Conservation (phyloP, 2,113 vertebrate genomes). For the Chamaetylas fuelleborni region DNA sequence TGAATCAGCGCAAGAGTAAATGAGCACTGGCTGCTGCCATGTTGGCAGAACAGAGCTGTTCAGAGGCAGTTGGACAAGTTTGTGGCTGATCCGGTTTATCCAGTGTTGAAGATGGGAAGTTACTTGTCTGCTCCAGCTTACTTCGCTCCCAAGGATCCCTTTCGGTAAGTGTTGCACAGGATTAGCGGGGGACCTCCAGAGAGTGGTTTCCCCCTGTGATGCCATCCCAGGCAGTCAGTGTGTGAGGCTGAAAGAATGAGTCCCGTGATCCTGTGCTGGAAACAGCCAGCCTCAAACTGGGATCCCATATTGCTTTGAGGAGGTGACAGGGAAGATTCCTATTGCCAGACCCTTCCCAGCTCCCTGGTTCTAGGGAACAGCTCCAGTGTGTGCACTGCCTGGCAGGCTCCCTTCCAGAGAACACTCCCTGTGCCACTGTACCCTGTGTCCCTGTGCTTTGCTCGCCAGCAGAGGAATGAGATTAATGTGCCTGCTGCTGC, state of each 20-base stretch:
- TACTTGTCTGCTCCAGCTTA: constrained; percentile 76
- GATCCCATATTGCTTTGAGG: not conserved
- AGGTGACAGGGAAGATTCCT: not conserved
- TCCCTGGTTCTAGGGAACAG: fast-evolving
- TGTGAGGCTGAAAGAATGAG: not conserved
- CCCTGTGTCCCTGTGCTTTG: not conserved
- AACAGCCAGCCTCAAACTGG: fast-evolving
- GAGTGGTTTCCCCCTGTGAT: not conserved
- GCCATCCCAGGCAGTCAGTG: not conserved
- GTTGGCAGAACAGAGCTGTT: constrained; percentile 62
- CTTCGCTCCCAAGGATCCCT: constrained; percentile 74
- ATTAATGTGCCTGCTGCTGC: not conserved
- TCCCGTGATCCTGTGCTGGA: not conserved
- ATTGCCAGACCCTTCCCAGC: not conserved
- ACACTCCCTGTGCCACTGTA: fast-evolving
- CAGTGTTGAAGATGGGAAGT: constrained; percentile 77
- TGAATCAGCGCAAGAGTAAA: constrained; percentile 55
- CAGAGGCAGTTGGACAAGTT: constrained; percentile 68
- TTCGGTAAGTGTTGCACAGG: constrained; percentile 69
- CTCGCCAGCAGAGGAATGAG: not conserved
- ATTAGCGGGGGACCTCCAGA: not conserved
- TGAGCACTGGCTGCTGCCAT: constrained; percentile 68
- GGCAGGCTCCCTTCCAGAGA: not conserved
- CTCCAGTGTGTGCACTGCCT: not conserved
- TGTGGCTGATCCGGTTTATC: constrained; percentile 69